These are phyloP conservation scores for Toxotes jaculatrix DNA, from an alignment of 2,113 vertebrate genomes.

Conservation along the genomic window DNA sequence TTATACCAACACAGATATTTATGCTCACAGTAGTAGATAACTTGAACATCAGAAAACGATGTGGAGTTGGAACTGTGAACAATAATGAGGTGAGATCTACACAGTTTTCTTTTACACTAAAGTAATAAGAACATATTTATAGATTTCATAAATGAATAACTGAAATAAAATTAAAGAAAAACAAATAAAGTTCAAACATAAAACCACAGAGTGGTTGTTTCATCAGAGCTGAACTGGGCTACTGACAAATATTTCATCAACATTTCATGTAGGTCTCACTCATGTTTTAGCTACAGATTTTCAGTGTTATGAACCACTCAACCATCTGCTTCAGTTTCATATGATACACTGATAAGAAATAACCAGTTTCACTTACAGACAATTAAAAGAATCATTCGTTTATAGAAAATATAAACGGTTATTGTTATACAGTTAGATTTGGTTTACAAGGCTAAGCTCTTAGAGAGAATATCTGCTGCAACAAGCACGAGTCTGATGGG, in stretches of 20 bases:
- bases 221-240: background rate
- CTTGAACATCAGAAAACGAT: background rate
- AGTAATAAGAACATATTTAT: background rate
- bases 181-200: background rate
- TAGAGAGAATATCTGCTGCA: background rate
- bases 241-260: constrained; percentile 3
- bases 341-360: background rate
- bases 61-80: background rate
- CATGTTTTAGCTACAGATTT: background rate
- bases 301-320: background rate
- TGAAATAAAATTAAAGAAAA: background rate
- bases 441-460: background rate
- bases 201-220: background rate
- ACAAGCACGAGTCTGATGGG: background rate
- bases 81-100: background rate
- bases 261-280: background rate
- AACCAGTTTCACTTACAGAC: background rate
- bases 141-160: background rate
- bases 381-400: background rate
- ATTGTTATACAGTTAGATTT: background rate
- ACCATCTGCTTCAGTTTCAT: background rate
- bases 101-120: background rate
- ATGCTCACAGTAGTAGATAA: background rate
- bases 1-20: background rate
- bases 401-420: background rate